Base-by-base conservation (phyloP, 2,797 vertebrate species). In the Anguilla marmorata region DNA sequence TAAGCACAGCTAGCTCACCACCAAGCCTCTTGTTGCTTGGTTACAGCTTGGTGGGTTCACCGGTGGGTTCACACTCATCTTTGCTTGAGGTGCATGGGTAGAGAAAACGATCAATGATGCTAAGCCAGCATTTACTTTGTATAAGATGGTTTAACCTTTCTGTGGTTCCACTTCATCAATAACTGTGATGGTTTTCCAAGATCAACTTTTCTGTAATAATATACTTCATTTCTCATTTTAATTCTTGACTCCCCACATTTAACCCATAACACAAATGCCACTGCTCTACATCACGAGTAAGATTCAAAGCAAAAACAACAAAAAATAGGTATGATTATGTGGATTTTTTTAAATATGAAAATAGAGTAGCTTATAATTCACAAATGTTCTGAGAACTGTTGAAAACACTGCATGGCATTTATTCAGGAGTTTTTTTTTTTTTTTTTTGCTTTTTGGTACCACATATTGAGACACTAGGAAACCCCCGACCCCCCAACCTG, bases 1-100 rank as follows among this genome's bases (percentile, higher is more conserved):
- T 45, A 80, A 7, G 16, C 16, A 24, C 16, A 48, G 37, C 76
- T 16, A 21, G 19, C 14, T 33, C 72, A 37, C 27, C 30, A 16
- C 76, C 41, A 24, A 24, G 41, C 45, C 21, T n/a, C 79, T n/a
- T 82, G 45, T 82, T 82, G 79, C 79, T 50, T 82, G 79, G 79
- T 19, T 82, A 82, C 79, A 4, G 79, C 21, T 50, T n/a, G 45
- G 79, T 16, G 41, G 24, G 79, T 50, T 24, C 41, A 48, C 50
- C n/a, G 79, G 79, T n/a, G 41, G 41, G 41, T 45, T 45, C 41
- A 82, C 79, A 48, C 5, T 80, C 41, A 50, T 9, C 79, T 21
- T 82, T 82, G 79, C 45, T 24, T 50, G 41, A 80, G 41, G 19
- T 48, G 76, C 76, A 21, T 48, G 79, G 45, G 79, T 50, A 50